Conservation (phyloP, 2,113 vertebrate genomes). For the Cheirogaleus medius region DNA sequence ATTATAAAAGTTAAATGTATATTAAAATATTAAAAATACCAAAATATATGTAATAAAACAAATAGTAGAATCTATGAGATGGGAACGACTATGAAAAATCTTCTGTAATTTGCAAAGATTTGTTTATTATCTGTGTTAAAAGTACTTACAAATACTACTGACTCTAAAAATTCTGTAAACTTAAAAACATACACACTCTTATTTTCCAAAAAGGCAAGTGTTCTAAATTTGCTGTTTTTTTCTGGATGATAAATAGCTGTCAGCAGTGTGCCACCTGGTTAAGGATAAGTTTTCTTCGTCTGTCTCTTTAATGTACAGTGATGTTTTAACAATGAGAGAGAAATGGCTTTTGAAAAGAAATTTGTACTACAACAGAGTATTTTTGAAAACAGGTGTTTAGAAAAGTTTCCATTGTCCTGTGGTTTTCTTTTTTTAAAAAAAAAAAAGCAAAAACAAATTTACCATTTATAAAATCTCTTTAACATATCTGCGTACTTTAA, state of each 20-base stretch:
- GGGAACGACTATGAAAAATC: slow-evolving; percentile 1
- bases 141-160: background rate
- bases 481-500: background rate
- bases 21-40: background rate
- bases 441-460: background rate
- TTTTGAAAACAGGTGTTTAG: background rate
- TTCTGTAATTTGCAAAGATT: background rate
- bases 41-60: background rate
- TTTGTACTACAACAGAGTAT: background rate
- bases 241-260: background rate
- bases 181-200: background rate
- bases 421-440: background rate
- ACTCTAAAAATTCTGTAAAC: background rate
- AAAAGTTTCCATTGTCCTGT: background rate
- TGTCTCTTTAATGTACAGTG: background rate
- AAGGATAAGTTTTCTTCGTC: background rate
- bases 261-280: background rate
- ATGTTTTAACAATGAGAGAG: background rate
- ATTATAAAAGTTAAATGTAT: background rate
- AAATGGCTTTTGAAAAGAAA: slow-evolving; percentile 37
- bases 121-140: background rate
- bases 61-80: background rate
- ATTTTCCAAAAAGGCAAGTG: background rate
- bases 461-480: background rate
- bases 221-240: background rate